Base-by-base conservation (phyloP, 37 sponge, comb jelly and placozoan species). In the Chondrosia reniformis region DNA sequence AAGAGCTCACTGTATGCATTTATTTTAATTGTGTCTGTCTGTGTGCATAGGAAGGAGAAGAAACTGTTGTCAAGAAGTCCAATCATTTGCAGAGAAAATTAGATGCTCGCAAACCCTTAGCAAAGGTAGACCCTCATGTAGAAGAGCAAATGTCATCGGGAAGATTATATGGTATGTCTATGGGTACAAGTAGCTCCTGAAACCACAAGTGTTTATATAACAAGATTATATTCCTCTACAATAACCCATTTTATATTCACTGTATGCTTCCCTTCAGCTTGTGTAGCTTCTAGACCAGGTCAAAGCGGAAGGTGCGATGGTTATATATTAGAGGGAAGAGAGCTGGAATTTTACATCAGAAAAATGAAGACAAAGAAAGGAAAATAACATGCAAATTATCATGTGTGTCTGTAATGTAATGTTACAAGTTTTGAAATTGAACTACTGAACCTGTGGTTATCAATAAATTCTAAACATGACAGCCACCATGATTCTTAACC, bases 291-390 rank as follows among this genome's bases (percentile, higher is more conserved):
- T 1, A 76, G 99, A 61, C 99, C 99, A 15, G 99, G 99, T 0
- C 99, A 98, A 81, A 86, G 95, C 85, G 99, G 99, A 10, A 63
- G 99, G 21, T 87, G 91, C 79, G 99, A 98, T 76, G 99, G 99
- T 1, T 98, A 98, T 79, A 86, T 98, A 1, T 63, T 98, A 52
- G 99, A 98, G 61, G 99, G 99, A 3, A 92, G 78, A 37, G 99
- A 98, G 84, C 83, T 98, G 25, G 99, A 98, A 80, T 98, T 98
- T 76, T 98, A 98, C 73, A 54, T 78, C 37, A 95, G 69, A 84
- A 98, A 98, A 78, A 54, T 98, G 55, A 89, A 82, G 58, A 81
- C 92, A 24, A 97, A 94, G 88, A 97, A 97, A 66, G 79, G 84
- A 54, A 97, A 97, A 86, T 97, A 81, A 85, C n/a, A n/a, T n/a